These are phyloP conservation scores for Acrobasis repandana DNA, from an alignment of 2,888 invertebrate species.

Conservation along the genomic window DNA sequence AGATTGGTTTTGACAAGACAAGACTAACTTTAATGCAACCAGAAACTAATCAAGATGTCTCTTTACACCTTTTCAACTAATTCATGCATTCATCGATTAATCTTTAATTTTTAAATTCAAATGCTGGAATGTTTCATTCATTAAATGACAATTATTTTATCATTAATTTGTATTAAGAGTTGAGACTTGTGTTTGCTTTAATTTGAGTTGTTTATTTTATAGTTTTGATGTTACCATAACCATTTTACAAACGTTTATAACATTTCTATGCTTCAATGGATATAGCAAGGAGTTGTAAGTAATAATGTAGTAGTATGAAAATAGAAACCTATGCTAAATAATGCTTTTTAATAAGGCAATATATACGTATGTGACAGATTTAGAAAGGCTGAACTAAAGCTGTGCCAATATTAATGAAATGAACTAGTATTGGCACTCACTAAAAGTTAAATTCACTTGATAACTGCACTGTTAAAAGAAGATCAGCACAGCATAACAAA, in stretches of 20 bases:
- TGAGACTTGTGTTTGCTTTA: not conserved
- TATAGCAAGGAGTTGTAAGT: slow-evolving; percentile 81
- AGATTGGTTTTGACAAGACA: too few species aligned
- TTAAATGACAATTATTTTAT: not conserved
- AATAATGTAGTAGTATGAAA: slow-evolving; percentile 38
- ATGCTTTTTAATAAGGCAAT: slow-evolving; percentile 28
- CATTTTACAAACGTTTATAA: slow-evolving; percentile 40
- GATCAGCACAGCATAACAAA: slow-evolving; percentile 31
- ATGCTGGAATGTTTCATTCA: not conserved
- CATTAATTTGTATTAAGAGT: not conserved
- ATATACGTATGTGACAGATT: slow-evolving; percentile 9
- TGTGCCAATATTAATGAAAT: slow-evolving; percentile 25
- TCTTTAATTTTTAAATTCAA: not conserved
- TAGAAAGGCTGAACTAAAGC: not conserved
- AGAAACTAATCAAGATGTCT: not conserved
- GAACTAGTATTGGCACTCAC: slow-evolving; percentile 29
- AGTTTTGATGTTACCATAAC: slow-evolving; percentile 22
- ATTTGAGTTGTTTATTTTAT: not conserved
- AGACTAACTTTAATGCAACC: too few species aligned
- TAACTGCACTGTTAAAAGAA: slow-evolving; percentile 29
- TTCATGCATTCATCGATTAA: not conserved
- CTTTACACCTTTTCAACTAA: not conserved
- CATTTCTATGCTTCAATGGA: slow-evolving; percentile 72
- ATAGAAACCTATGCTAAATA: slow-evolving; percentile 26
- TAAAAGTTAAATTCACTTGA: slow-evolving; percentile 25